Base-by-base conservation (phyloP, 2,888 invertebrate genomes). In the Drosophila suboccidentalis region DNA sequence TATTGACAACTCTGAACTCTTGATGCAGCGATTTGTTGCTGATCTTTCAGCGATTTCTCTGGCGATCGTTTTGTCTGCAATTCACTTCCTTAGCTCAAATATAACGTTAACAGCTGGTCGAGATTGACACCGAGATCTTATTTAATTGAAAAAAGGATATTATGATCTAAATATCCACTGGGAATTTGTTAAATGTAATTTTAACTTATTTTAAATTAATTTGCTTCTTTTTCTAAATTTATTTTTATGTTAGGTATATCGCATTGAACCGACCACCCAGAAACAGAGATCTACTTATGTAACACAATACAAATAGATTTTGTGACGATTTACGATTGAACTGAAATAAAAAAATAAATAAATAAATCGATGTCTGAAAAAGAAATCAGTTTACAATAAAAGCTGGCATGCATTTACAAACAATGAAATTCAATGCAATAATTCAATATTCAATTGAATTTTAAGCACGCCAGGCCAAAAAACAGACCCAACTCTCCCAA, bases 371-470 rank as follows among this genome's bases (percentile, higher is more conserved):
- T 70, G 72, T 69, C 82, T 72, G 77, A 75, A 87, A 86, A 89
- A 75, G 86, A 86, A 86, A 89, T 85, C 86, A 86, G 89, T 89
- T 80, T 87, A 86, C 82, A 80, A 78, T 75, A 78, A 82, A 79
- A 70, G 64, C 61, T 75, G 54, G 57, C 51, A 36, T 77, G 80
- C 84, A 90, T 90, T 90, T 90, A 90, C 90, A 90, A 90, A 90
- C 90, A 91, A 91, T 90, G 90, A 90, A 89, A 91, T 82, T 78
- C 90, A 90, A 90, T 91, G 82, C 91, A 91, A 91, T 90, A 85
- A 90, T 84, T 91, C 91, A 89, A 91, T 79, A 91, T 91, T 91
- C 90, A 91, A 91, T 91, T 91, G 91, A 91, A 91, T 91, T 90
- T 91, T 91, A 91, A 91, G 87, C 90, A 85, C 76, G 80, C 78